Evolutionary conservation across 1,140 invertebrate genomes (phyloP).

Genomic region (Bombus vancouverensis): DNA sequence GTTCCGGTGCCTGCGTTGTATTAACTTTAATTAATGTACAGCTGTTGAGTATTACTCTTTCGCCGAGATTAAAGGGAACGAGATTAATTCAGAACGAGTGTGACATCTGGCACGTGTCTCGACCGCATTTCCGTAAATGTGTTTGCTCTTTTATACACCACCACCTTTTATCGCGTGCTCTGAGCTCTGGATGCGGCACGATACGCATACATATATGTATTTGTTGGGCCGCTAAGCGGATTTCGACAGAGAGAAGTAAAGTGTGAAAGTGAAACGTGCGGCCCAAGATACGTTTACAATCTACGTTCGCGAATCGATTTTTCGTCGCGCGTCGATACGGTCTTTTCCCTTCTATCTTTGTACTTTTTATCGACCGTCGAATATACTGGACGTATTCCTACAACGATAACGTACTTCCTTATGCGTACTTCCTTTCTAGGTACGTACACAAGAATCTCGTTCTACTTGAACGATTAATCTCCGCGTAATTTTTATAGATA

Average conservation of each 20-base stretch:
- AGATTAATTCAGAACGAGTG: conserved; percentile 52
- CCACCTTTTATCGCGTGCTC: not conserved
- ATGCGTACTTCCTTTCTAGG: not conserved
- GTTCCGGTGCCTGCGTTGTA: conserved; percentile 38
- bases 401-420: not conserved
- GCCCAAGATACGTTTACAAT: not conserved
- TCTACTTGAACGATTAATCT: not conserved
- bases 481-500: not conserved
- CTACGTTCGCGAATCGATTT: not conserved
- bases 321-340: not conserved
- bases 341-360: not conserved
- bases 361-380: not conserved
- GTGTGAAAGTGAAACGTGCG: not conserved
- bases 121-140: conserved; percentile 11
- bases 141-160: not conserved
- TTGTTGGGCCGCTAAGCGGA: not conserved
- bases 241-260: not conserved
- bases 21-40: conserved; percentile 64
- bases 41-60: conserved; percentile 43
- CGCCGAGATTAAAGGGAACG: conserved; percentile 55
- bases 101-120: conserved; percentile 27
- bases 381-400: not conserved
- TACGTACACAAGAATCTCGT: not conserved
- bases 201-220: not conserved
- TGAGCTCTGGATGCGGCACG: not conserved